Base-by-base conservation (phyloP, 2,888 invertebrate genomes). In the Panopea generosa region DNA sequence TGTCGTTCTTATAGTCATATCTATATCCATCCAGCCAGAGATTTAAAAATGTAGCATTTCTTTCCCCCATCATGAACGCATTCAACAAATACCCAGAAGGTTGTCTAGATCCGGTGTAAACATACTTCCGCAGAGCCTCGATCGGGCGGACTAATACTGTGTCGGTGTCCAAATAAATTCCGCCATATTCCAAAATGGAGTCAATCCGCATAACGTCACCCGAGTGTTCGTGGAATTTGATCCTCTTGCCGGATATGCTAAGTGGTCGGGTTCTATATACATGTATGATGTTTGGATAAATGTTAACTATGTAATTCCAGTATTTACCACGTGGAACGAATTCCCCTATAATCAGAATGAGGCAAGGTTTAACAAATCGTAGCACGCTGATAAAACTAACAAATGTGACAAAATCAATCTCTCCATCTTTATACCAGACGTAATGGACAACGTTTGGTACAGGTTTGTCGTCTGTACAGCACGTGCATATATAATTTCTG, bases 381-480 rank as follows among this genome's bases (percentile, higher is more conserved):
- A 72, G 43, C 14, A 74, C 82, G 60, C 85, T 85, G 22, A 84
- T 73, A 27, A 84, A 69, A 53, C 84, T 83, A 2, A 83, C 70
- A 20, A 83, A 76, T 7, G 73, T 62, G 47, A 71, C 73, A 11
- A 85, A 71, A 14, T 73, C 72, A 24, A 85, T 14, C 9, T 45
- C 14, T 2, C 59, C 40, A 14, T 63, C 55, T 2, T 57, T 40
- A 45, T 82, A 84, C 72, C 70, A 74, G 1, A 85, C 76, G 22
- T 82, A 85, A 43, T 85, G 82, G 3, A 84, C 75, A 0, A 85
- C 65, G 20, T 77, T 82, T 6, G 85, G 83, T 18, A 85, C 83
- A 2, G 49, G 53, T 24, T 40, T 53, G 9, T 57, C 40, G 38
- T 73, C 77, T 9, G 59, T 66, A 33, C 74, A 77, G 43, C 81